phyloP scores from a whole-genome alignment of 2,888 invertebrate genomes.

The Ernsta delagoae region DNA sequence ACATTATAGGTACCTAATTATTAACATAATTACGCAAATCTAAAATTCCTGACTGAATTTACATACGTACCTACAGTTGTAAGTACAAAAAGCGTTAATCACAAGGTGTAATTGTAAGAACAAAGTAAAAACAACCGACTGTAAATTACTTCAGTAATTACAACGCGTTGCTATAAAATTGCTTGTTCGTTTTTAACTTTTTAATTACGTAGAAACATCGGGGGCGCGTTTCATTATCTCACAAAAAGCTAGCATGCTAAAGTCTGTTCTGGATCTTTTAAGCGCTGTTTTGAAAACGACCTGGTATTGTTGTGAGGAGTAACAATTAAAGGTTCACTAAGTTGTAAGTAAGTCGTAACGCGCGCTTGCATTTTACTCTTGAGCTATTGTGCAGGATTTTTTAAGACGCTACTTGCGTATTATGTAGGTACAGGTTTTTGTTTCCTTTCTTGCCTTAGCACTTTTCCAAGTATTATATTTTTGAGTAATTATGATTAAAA shows the following conservation, averaged over 20 bases:
- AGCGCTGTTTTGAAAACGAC: constrained; percentile 25
- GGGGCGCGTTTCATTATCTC: constrained; percentile 30
- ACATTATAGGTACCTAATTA: too few species aligned
- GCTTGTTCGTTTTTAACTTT: constrained; percentile 34
- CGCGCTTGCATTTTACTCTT: not conserved
- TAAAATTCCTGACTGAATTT: not conserved
- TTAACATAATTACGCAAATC: not conserved
- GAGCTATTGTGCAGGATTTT: constrained; percentile 2
- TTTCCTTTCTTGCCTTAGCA: too few species aligned
- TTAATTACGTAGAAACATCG: constrained; percentile 37
- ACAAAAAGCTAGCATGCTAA: constrained; percentile 25
- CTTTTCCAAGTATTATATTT: too few species aligned
- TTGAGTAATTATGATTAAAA: too few species aligned
- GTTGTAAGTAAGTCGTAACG: constrained; percentile 2
- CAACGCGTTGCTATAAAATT: constrained; percentile 35
- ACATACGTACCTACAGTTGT: not conserved
- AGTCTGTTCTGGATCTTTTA: constrained; percentile 28
- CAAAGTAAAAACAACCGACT: constrained; percentile 13
- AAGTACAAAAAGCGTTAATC: not conserved
- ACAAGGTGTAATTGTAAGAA: constrained; percentile 17
- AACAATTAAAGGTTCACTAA: constrained; percentile 20
- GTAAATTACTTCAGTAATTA: constrained; percentile 36
- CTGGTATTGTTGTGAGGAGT: constrained; percentile 22
- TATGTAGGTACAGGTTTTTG: too few species aligned
- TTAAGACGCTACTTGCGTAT: not conserved